Base-by-base conservation (phyloP, 2,113 vertebrate species). In the Centropus bengalensis region DNA sequence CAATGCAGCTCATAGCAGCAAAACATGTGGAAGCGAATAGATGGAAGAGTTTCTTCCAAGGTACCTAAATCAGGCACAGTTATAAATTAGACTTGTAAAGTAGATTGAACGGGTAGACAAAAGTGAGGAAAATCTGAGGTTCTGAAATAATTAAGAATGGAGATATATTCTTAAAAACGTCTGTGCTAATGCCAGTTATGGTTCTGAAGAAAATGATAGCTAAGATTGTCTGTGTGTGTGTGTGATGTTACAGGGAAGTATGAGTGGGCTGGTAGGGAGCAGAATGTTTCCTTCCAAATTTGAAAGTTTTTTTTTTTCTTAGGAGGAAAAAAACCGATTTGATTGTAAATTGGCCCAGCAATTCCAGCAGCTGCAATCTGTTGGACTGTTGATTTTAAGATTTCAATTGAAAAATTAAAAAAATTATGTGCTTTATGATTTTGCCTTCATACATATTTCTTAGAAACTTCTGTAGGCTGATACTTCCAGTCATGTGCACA, bases 31-130 rank as follows among this genome's bases (percentile, higher is more conserved):
- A 63, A 49, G 87, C 27, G 55, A 88, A 94, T 23, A 81, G 59
- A 45, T 28, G 89, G 91, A 89, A 71, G 62, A 55, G 11, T 90
- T 94, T 81, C 60, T 94, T 68, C 38, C 33, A 45, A 91, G 83
- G 81, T 55, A 79, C 36, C 79, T 62, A 82, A 80, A 89, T 52
- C 33, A 78, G 59, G 69, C 54, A 74, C 27, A 87, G 70, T 83
- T 80, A 85, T 67, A 79, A 80, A 33, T 91, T 73, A 58, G 44
- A 85, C 78, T 92, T 79, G 63, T 44, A 75, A 88, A 59, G 69
- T 33, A 93, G 52, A 55, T 33, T 75, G 64, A 91, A 55, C 23
- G 10, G 51, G 33, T 74, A 84, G 36, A 63, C 47, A 69, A 74
- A 88, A 92, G 70, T 9, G 45, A 82, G 64, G 54, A 55, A 70